Percentiles rank a stretch among this genome's conserved stretches.
Evolutionary conservation across 2,113 vertebrate genomes (phyloP).

Genomic region (Microcebus lehilahytsara): DNA sequence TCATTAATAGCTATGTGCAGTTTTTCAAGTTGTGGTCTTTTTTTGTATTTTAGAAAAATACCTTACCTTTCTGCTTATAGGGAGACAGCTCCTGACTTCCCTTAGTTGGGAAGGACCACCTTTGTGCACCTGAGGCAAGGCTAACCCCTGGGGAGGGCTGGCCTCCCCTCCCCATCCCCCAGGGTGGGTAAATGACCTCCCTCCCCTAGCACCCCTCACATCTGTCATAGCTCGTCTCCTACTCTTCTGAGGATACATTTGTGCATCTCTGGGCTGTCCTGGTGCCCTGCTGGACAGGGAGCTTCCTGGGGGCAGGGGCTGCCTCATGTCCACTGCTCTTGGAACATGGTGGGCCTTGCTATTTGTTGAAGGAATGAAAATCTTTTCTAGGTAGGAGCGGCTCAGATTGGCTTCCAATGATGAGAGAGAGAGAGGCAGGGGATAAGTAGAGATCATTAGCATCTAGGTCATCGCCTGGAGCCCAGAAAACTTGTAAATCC

Average conservation of each 20-base stretch:
- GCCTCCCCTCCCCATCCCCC: too few relatives aligned
- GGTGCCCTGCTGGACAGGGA: background rate
- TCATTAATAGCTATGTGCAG: background rate
- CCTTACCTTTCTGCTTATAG: background rate
- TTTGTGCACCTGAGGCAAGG: too few relatives aligned
- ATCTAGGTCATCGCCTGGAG: background rate
- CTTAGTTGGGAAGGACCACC: background rate
- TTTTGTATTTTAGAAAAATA: background rate
- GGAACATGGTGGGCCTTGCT: background rate
- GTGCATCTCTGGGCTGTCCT: too few relatives aligned
- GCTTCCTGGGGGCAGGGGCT: background rate
- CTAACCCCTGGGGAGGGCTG: background rate
- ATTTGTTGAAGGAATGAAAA: background rate
- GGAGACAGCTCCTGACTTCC: background rate
- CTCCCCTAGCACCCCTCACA: fast-evolving
- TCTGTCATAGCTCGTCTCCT: too few relatives aligned
- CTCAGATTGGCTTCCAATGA: background rate
- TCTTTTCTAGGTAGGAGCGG: background rate
- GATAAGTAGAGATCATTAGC: background rate
- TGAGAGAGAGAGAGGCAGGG: background rate
- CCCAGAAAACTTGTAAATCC: slow-evolving; percentile 43
- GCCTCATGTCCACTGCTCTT: background rate
- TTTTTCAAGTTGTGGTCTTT: background rate
- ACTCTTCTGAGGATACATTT: fast-evolving
- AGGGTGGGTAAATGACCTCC: too few relatives aligned